phyloP scores from a whole-genome alignment of 1,140 invertebrate species.

The Hyposmocoma kahamanoa region DNA sequence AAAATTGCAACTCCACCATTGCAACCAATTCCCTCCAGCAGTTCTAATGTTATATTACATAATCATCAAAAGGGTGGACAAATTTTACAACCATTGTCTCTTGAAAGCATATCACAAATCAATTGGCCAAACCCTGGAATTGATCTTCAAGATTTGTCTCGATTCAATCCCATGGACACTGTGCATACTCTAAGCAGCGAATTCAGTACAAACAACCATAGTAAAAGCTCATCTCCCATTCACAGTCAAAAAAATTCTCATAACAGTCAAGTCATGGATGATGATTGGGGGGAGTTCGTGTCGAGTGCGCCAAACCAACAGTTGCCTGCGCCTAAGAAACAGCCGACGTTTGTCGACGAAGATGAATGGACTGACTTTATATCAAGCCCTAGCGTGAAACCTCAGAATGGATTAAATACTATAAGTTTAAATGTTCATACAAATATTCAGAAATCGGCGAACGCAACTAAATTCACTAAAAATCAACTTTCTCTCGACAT shows the following conservation, averaged over 20 bases:
- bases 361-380: slow-evolving; percentile 80
- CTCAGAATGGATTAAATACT: slow-evolving; percentile 57
- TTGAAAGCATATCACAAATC: slow-evolving; percentile 74
- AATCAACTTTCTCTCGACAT: slow-evolving; percentile 50
- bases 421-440: slow-evolving; percentile 64
- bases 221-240: slow-evolving; percentile 40
- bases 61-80: slow-evolving; percentile 51
- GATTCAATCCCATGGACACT: slow-evolving; percentile 72
- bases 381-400: slow-evolving; percentile 69
- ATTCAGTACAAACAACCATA: slow-evolving; percentile 29
- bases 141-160: slow-evolving; percentile 77
- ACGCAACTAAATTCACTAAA: slow-evolving; percentile 28
- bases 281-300: slow-evolving; percentile 77
- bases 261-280: slow-evolving; percentile 54
- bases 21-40: slow-evolving; percentile 34
- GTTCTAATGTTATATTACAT: slow-evolving; percentile 17
- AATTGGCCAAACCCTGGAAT: slow-evolving; percentile 80
- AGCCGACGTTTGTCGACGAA: slow-evolving; percentile 56
- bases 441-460: slow-evolving; percentile 34
- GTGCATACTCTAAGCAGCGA: slow-evolving; percentile 60
- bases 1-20: slow-evolving; percentile 21
- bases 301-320: slow-evolving; percentile 65
- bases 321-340: slow-evolving; percentile 38
- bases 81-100: slow-evolving; percentile 65
- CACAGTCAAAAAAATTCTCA: slow-evolving; percentile 31